Conservation (phyloP, 2,888 invertebrate species). For the Phyto melanocephala region DNA sequence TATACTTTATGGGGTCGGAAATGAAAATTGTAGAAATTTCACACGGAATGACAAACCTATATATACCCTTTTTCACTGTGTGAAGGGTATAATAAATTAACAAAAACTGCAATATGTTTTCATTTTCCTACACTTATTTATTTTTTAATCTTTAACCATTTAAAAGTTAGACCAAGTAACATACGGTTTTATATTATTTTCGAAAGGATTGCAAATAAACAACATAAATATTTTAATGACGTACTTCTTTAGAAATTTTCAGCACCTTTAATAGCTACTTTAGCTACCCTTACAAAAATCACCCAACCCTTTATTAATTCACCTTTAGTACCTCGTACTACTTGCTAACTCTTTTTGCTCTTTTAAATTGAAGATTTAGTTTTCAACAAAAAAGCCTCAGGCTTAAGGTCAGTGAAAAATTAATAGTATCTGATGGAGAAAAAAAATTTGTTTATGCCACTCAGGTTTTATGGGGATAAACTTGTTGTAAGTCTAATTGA, state of each 20-base stretch:
- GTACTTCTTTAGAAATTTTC: neutral
- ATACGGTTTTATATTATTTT: neutral
- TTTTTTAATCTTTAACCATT: neutral
- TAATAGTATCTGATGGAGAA: neutral
- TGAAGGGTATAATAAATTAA: neutral
- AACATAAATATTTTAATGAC: neutral
- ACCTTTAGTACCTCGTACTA: neutral
- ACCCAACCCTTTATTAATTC: neutral
- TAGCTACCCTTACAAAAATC: constrained; percentile 21
- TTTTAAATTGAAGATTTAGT: constrained; percentile 12
- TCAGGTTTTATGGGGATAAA: constrained; percentile 29
- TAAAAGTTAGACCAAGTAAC: neutral
- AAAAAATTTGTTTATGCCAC: constrained; percentile 31
- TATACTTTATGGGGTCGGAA: no score
- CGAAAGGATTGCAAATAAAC: neutral
- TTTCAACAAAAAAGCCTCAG: constrained; percentile 22
- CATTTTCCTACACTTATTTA: neutral
- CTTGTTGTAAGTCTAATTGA: constrained; percentile 38
- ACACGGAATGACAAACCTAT: no score
- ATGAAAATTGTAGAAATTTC: no score
- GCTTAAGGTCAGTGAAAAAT: constrained; percentile 38
- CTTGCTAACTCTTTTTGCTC: neutral
- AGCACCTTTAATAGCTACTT: neutral
- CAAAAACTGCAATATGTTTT: neutral
- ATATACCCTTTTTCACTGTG: no score